These are phyloP conservation scores for Trachurus trachurus DNA, from an alignment of 2,797 vertebrate species.

Conservation along the genomic window DNA sequence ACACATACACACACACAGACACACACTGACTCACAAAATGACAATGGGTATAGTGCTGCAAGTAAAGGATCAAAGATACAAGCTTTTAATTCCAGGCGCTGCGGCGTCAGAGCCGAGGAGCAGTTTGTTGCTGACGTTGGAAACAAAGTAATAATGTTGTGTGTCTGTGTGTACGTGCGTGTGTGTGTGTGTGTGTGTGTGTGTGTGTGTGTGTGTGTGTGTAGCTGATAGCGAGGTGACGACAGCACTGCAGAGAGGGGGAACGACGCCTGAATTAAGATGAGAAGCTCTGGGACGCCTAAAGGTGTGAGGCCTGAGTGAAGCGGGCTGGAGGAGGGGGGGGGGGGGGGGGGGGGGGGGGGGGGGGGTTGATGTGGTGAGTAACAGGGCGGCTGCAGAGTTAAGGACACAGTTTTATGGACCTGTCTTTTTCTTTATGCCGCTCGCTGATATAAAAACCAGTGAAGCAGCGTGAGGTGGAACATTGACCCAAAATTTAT, in stretches of 20 bases:
- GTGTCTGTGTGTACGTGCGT: too few relatives aligned
- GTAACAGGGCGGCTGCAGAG: neutral
- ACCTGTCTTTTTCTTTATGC: conserved; percentile 8
- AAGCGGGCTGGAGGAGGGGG: too few relatives aligned
- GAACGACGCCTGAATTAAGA: conserved; percentile 41
- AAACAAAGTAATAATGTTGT: conserved; percentile 49
- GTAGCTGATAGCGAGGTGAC: conserved; percentile 42
- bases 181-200: too few relatives aligned
- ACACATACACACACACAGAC: conserved; percentile 31
- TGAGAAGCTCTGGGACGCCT: conserved; percentile 7
- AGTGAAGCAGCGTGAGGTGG: conserved; percentile 15
- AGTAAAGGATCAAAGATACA: conserved; percentile 74
- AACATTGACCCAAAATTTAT: conserved; percentile 21
- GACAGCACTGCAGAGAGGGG: conserved; percentile 10
- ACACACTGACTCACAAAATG: conserved; percentile 43
- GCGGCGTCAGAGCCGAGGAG: conserved; percentile 33
- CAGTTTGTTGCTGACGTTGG: conserved; percentile 38
- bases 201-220: neutral
- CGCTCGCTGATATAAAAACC: neutral
- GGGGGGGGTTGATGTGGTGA: conserved; percentile 16
- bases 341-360: neutral
- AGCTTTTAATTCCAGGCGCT: conserved; percentile 69
- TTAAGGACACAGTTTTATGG: conserved; percentile 35
- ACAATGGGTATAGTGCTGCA: conserved; percentile 48
- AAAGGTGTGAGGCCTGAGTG: conserved; percentile 5